These are phyloP conservation scores for Pangasianodon hypophthalmus DNA, from an alignment of 2,113 vertebrate species.

Conservation along the genomic window DNA sequence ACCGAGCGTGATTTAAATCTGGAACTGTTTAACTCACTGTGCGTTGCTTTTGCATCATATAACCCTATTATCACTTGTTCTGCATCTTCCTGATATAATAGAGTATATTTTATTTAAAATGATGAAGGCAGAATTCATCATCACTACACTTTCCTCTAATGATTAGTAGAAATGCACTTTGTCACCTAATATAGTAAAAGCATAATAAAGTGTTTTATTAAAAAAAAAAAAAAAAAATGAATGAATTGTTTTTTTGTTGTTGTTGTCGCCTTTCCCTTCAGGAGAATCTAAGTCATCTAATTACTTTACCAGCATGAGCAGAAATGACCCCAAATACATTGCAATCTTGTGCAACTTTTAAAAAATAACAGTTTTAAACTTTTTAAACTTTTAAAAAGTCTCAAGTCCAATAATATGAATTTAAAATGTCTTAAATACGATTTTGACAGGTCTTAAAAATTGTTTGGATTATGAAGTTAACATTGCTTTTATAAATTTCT, in stretches of 20 bases:
- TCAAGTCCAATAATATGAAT: no score
- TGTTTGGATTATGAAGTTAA: no score
- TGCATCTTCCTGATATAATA: background rate
- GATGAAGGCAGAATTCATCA: slow-evolving; percentile 5
- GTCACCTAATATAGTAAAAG: slow-evolving; percentile 14
- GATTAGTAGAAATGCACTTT: slow-evolving; percentile 39
- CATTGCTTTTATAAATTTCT: no score
- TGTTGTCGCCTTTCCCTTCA: background rate
- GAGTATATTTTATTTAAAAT: slow-evolving; percentile 36
- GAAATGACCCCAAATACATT: background rate
- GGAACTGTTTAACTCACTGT: slow-evolving; percentile 3
- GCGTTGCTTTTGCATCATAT: slow-evolving; percentile 19
- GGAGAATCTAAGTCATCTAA: background rate
- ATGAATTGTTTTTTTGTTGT: background rate
- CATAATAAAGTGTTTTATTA: slow-evolving; percentile 16
- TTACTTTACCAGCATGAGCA: background rate
- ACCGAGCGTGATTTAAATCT: background rate
- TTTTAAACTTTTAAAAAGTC: no score
- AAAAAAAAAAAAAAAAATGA: slow-evolving; percentile 18
- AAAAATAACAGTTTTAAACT: background rate
- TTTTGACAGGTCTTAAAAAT: no score
- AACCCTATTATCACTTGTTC: background rate
- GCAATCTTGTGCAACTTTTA: background rate
- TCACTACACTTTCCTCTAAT: slow-evolving; percentile 22
- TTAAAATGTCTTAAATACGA: no score